A percentile compares a stretch with the other conserved stretches of the same genome.
These are phyloP conservation scores for Trissolcus brochymenae DNA, from an alignment of 2,888 invertebrate species.

Conservation along the genomic window DNA sequence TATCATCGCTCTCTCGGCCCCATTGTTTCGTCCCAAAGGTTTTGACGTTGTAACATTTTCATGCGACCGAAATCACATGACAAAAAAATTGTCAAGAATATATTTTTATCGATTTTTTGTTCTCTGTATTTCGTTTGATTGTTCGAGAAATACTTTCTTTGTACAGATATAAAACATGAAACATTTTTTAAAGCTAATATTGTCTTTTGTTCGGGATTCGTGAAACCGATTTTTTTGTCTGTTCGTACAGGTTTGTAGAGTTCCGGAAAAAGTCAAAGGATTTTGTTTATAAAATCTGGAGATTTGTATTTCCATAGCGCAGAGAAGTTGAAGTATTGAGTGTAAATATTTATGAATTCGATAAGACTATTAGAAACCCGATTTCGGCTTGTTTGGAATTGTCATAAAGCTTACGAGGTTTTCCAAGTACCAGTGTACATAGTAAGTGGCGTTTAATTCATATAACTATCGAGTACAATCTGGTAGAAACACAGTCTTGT, in stretches of 20 bases:
- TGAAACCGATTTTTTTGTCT: no score
- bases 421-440: not conserved
- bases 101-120: no score
- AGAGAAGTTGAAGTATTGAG: not conserved
- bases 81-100: not conserved
- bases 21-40: slow-evolving; percentile 13
- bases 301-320: slow-evolving; percentile 8
- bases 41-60: slow-evolving; percentile 8
- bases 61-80: slow-evolving; percentile 5
- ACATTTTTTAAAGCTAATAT: no score
- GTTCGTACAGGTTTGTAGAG: not conserved
- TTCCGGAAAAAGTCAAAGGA: not conserved
- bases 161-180: no score
- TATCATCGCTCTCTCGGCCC: slow-evolving; percentile 15
- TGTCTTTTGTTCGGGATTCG: no score
- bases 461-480: no score
- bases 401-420: slow-evolving; percentile 5
- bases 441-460: slow-evolving; percentile 1
- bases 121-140: not conserved
- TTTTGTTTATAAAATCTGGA: not conserved
- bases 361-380: slow-evolving; percentile 8
- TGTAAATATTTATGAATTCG: slow-evolving; percentile 22
- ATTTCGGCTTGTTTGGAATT: slow-evolving; percentile 10
- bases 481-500: no score
- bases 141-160: not conserved